Conservation (phyloP, 2,113 vertebrate genomes). For the Corythornis cristatus region DNA sequence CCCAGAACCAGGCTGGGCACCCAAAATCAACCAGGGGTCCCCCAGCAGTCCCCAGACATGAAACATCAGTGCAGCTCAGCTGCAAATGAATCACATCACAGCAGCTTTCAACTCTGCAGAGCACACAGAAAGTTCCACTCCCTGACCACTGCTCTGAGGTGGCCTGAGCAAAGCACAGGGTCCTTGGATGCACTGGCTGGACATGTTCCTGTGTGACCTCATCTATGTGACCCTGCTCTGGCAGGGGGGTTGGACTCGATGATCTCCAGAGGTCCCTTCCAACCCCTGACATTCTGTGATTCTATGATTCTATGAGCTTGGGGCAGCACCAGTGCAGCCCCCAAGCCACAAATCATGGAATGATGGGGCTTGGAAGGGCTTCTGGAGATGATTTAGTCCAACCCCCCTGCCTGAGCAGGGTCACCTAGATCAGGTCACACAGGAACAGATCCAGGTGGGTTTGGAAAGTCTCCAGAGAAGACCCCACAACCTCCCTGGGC, state of each 20-base stretch:
- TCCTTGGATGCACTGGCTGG: rapidly evolving
- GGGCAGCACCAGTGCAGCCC: not conserved
- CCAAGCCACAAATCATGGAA: not conserved
- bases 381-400: no score
- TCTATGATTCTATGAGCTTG: not conserved
- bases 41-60: not conserved
- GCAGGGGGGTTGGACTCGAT: no score
- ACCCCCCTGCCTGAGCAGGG: no score
- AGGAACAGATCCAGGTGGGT: no score
- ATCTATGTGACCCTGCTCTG: no score
- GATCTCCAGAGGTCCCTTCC: no score
- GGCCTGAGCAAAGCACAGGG: not conserved
- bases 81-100: rapidly evolving
- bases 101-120: not conserved
- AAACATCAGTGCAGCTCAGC: not conserved
- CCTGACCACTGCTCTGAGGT: rapidly evolving
- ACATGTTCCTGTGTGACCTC: no score
- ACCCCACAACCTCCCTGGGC: no score
- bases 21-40: not conserved
- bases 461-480: no score
- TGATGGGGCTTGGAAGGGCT: no score
- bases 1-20: not conserved
- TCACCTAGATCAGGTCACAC: no score
- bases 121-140: not conserved
- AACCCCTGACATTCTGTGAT: no score